Percentiles rank a stretch among this genome's conserved stretches.
Conservation (phyloP, 2,888 invertebrate species). For the Aphodius granarius region DNA sequence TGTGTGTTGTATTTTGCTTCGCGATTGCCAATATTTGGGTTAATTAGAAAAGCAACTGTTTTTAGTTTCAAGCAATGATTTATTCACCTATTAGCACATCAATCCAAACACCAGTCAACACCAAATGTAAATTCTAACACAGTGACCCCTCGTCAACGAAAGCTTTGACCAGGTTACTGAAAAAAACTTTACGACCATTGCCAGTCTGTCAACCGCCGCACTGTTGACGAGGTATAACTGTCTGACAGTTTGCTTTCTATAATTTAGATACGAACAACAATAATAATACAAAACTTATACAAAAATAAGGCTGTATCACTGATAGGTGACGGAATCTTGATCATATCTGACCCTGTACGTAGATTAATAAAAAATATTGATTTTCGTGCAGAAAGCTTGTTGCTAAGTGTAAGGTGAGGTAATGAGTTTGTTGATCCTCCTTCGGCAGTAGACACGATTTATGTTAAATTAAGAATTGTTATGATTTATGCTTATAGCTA, state of each 20-base stretch:
- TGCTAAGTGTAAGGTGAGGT: neutral
- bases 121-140: neutral
- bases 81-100: neutral
- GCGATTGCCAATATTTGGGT: neutral
- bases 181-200: too few species aligned
- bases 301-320: neutral
- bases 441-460: too few species aligned
- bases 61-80: neutral
- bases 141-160: neutral
- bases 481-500: too few species aligned
- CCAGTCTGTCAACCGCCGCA: neutral
- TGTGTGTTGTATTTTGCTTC: too few species aligned
- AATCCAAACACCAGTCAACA: neutral
- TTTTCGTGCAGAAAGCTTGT: too few species aligned
- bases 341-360: too few species aligned
- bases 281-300: neutral
- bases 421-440: too few species aligned
- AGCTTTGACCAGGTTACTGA: neutral
- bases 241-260: neutral
- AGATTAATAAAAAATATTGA: neutral
- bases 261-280: neutral
- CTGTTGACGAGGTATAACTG: neutral
- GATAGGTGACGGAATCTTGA: too few species aligned
- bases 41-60: neutral
- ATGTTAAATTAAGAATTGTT: too few species aligned